These are phyloP conservation scores for Nomada goodeniana DNA, from an alignment of 2,888 invertebrate species.

Conservation along the genomic window DNA sequence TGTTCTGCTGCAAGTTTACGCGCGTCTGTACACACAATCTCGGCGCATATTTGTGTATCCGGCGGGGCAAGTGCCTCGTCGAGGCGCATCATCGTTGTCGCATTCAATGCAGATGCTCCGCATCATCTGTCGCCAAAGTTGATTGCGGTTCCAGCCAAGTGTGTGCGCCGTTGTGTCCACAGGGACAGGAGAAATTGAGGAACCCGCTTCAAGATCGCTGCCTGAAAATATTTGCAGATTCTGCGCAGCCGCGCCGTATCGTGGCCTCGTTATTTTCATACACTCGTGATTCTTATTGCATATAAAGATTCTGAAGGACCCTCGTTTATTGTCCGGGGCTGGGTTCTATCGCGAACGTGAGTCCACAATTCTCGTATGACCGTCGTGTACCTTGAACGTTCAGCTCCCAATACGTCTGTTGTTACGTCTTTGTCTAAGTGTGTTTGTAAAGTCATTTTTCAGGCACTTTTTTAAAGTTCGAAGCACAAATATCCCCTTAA, in stretches of 20 bases:
- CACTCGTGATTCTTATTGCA: not conserved
- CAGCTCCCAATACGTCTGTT: too few relatives aligned
- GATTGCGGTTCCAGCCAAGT: conserved; percentile 26
- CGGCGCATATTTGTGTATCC: conserved; percentile 51
- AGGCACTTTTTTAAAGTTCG: too few relatives aligned
- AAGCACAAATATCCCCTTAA: too few relatives aligned
- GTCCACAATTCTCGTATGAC: too few relatives aligned
- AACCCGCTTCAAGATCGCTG: not conserved
- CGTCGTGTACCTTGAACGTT: too few relatives aligned
- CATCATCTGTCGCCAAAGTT: conserved; percentile 60
- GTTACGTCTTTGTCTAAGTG: too few relatives aligned
- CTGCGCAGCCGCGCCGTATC: not conserved
- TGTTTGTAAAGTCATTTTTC: too few relatives aligned
- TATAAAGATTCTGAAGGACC: too few relatives aligned
- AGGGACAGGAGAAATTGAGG: conserved; percentile 4
- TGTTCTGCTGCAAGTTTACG: conserved; percentile 23
- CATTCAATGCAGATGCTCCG: conserved; percentile 56
- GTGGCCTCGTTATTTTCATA: not conserved
- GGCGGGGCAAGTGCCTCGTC: conserved; percentile 20
- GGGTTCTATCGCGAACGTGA: too few relatives aligned
- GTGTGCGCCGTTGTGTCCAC: not conserved
- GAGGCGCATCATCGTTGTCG: conserved; percentile 29
- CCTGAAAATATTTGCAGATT: conserved; percentile 3
- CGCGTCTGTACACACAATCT: conserved; percentile 38
- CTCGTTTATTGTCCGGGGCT: too few relatives aligned